A percentile compares a stretch with the other conserved stretches of the same genome.
Conservation (phyloP, 2,113 vertebrate genomes). For the Elanoides forficatus region DNA sequence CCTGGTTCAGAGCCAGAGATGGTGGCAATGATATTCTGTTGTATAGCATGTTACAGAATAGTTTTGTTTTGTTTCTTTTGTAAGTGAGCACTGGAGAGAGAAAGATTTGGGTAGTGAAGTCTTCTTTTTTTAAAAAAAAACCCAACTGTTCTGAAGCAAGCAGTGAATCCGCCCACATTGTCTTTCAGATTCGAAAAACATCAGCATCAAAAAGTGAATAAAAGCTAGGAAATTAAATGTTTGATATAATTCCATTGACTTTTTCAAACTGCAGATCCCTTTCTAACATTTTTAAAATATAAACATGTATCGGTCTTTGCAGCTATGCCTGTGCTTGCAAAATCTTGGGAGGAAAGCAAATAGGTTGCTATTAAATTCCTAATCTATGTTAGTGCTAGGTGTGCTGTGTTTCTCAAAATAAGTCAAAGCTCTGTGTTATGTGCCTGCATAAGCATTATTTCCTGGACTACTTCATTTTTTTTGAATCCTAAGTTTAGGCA, state of each 20-base stretch:
- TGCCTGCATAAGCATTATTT: background rate
- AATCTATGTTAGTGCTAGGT: background rate
- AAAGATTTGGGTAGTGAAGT: background rate
- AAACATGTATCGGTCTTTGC: background rate
- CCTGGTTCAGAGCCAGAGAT: conserved; percentile 18
- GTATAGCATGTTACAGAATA: background rate
- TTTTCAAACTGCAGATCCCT: background rate
- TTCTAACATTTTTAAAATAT: background rate
- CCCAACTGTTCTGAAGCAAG: background rate
- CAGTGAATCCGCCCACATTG: background rate
- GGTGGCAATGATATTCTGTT: background rate
- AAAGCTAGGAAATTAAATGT: background rate
- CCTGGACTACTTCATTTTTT: background rate
- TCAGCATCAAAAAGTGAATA: background rate
- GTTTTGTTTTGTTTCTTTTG: background rate
- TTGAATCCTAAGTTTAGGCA: background rate
- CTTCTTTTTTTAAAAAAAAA: background rate
- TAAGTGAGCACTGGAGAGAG: background rate
- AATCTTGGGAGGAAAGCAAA: background rate
- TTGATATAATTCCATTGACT: background rate
- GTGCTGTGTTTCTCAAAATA: background rate
- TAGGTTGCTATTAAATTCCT: background rate
- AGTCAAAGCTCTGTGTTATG: background rate
- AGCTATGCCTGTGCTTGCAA: background rate
- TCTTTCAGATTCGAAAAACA: background rate